These are phyloP conservation scores for Aleiodes sp. DNA, from an alignment of 1,140 invertebrate species.

Conservation along the genomic window DNA sequence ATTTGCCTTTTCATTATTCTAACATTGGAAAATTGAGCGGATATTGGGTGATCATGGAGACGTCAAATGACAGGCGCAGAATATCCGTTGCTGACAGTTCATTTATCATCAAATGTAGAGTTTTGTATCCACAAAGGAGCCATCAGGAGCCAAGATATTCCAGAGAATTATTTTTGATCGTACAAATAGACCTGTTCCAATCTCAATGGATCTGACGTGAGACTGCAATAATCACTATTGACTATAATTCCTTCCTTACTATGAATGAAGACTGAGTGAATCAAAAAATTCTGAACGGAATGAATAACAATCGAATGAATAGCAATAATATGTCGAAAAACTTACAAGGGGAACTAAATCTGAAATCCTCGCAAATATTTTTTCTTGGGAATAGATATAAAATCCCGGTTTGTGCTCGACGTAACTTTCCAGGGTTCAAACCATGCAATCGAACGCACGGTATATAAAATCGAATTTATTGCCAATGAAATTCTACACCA, in stretches of 20 bases:
- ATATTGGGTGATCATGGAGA: background rate
- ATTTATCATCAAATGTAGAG: background rate
- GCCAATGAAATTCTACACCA: background rate
- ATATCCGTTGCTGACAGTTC: constrained; percentile 3
- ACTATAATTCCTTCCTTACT: background rate
- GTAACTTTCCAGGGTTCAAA: background rate
- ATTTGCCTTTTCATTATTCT: background rate
- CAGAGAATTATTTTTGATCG: background rate
- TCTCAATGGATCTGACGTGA: background rate
- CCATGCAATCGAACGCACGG: background rate
- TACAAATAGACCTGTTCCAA: background rate
- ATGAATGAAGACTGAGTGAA: no score
- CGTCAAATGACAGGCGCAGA: background rate
- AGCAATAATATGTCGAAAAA: no score
- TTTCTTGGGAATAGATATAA: background rate
- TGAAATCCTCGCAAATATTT: no score
- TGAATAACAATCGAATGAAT: no score
- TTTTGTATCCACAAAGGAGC: background rate
- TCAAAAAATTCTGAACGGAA: no score
- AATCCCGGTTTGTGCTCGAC: background rate
- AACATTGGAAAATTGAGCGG: background rate
- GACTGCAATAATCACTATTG: background rate
- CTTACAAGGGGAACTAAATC: no score
- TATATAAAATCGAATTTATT: background rate
- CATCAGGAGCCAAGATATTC: background rate